Evolutionary conservation across 1,140 invertebrate genomes (phyloP).

Genomic region (Venturia canescens): DNA sequence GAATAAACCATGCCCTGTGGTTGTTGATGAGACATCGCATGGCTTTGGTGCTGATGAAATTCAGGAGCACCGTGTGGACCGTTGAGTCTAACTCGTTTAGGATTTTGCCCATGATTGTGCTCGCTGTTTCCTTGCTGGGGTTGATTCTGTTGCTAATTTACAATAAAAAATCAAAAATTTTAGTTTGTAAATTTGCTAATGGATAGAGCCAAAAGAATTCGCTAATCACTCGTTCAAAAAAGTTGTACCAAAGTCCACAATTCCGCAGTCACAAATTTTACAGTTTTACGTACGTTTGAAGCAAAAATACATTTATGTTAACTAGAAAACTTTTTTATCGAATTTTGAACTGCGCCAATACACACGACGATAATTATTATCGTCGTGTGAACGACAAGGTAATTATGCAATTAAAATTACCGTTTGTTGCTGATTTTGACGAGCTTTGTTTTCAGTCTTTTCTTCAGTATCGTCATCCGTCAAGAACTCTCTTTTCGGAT

Average conservation of each 20-base stretch:
- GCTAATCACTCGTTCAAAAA: no score
- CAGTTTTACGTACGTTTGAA: no score
- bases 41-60: conserved; percentile 75
- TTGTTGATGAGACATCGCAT: conserved; percentile 75
- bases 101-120: conserved; percentile 76
- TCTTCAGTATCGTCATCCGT: conserved; percentile 98
- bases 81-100: conserved; percentile 77
- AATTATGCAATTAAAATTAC: no score
- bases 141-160: conserved; percentile 73
- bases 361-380: no score
- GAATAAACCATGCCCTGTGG: conserved; percentile 75
- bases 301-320: no score
- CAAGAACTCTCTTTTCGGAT: conserved; percentile 98
- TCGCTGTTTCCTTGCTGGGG: conserved; percentile 76
- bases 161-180: neutral
- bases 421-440: conserved; percentile 85
- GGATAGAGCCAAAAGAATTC: no score
- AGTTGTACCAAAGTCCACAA: no score
- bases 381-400: no score
- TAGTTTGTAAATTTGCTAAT: no score
- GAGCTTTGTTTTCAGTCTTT: conserved; percentile 91
- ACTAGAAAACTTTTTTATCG: no score
- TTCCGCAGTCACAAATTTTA: no score
- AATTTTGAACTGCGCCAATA: no score
- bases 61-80: conserved; percentile 76